phyloP scores from a whole-genome alignment of 2,888 invertebrate species.

The Entomobrya multifasciata region DNA sequence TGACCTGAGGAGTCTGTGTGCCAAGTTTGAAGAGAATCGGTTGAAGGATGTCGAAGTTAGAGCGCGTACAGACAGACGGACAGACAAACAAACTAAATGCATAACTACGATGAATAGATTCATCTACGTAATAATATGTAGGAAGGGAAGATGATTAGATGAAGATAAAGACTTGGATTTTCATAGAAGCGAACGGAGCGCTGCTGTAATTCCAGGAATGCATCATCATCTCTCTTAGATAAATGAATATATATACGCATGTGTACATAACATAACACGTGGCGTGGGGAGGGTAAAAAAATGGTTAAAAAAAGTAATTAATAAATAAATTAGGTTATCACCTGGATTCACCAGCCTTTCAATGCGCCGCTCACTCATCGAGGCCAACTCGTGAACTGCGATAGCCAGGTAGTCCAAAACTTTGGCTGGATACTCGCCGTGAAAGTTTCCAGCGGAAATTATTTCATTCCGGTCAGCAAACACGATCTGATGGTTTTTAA shows the following conservation, averaged over 20 bases:
- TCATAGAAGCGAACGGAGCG: too few relatives aligned
- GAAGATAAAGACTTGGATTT: too few relatives aligned
- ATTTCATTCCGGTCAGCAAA: constrained; percentile 84
- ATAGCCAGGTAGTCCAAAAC: constrained; percentile 86
- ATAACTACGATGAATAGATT: too few relatives aligned
- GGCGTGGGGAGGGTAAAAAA: neutral
- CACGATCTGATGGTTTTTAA: constrained; percentile 81
- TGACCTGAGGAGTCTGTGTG: too few relatives aligned
- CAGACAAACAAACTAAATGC: too few relatives aligned
- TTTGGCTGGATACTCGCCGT: constrained; percentile 87
- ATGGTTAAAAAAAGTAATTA: neutral
- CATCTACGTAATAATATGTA: too few relatives aligned
- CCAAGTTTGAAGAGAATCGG: too few relatives aligned
- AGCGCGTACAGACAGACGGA: too few relatives aligned
- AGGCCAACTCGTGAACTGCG: constrained; percentile 85
- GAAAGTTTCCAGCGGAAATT: constrained; percentile 87
- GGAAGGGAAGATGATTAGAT: too few relatives aligned
- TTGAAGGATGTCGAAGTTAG: too few relatives aligned
- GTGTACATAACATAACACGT: neutral
- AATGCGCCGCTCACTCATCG: constrained; percentile 86
- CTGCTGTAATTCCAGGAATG: too few relatives aligned
- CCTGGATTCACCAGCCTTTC: constrained; percentile 86
- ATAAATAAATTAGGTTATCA: constrained; percentile 78
- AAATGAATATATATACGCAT: neutral
- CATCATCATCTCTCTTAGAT: too few relatives aligned